Conservation (phyloP, 1,140 invertebrate genomes). For the Drosophila repletoides region DNA sequence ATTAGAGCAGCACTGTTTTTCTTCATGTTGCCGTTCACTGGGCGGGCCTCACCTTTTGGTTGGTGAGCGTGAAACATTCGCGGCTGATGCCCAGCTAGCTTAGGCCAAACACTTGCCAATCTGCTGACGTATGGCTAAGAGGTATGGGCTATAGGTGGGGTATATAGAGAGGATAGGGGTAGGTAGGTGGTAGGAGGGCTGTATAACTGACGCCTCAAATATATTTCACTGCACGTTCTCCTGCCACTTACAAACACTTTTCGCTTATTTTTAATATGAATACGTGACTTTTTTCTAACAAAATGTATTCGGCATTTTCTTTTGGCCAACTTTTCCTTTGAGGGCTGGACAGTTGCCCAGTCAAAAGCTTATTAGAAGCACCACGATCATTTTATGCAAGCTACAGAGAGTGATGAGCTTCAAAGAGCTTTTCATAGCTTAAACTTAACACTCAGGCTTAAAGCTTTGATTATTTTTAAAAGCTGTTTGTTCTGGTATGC, state of each 20-base stretch:
- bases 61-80: slow-evolving; percentile 30
- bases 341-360: neutral
- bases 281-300: slow-evolving; percentile 68
- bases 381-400: no score
- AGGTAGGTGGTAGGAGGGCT: neutral
- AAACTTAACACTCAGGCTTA: no score
- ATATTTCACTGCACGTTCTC: slow-evolving; percentile 74
- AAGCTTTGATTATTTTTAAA: no score
- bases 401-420: no score
- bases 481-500: no score
- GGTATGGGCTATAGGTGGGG: neutral
- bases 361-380: neutral
- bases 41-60: slow-evolving; percentile 14
- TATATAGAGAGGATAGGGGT: neutral
- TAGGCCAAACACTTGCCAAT: slow-evolving; percentile 18
- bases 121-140: neutral
- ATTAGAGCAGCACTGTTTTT: no score
- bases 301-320: slow-evolving; percentile 37
- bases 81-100: slow-evolving; percentile 23
- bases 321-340: no score
- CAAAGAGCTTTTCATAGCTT: no score
- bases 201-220: slow-evolving; percentile 43
- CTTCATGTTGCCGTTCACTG: neutral
- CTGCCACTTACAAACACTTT: slow-evolving; percentile 75
- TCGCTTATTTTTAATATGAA: slow-evolving; percentile 78